Conservation (phyloP, 2,113 vertebrate genomes). For the Mionectes macconnelli region DNA sequence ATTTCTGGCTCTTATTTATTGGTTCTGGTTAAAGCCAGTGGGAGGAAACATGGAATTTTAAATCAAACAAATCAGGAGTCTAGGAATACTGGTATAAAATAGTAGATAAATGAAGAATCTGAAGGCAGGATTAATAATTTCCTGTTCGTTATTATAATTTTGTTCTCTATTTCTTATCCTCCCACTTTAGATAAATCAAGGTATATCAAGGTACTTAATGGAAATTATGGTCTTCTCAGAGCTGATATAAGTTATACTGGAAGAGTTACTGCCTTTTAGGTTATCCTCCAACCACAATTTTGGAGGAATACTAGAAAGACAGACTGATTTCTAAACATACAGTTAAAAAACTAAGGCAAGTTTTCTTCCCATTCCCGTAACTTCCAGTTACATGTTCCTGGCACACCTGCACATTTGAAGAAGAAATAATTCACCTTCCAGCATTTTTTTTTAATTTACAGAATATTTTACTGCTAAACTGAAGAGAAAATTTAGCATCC, state of each 20-base stretch:
- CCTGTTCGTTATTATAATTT: not conserved
- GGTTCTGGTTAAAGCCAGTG: not conserved
- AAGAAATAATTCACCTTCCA: not conserved
- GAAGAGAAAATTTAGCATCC: slow-evolving; percentile 6
- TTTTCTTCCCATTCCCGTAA: not conserved
- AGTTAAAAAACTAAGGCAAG: not conserved
- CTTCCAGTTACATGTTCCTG: not conserved
- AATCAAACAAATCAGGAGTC: not conserved
- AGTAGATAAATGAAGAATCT: not conserved
- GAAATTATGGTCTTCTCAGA: not conserved
- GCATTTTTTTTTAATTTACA: not conserved
- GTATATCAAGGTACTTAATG: not conserved
- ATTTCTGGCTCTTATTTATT: not conserved
- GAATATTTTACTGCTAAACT: not conserved
- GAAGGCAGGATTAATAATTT: not conserved
- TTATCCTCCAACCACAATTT: not conserved
- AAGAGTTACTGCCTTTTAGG: not conserved
- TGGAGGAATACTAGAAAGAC: not conserved
- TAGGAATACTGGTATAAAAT: not conserved
- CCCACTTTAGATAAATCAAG: not conserved
- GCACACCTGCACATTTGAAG: accelerated
- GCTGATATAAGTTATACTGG: not conserved
- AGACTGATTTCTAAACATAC: not conserved
- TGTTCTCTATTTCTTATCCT: not conserved
- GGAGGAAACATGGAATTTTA: not conserved